Base-by-base conservation (phyloP, 1,140 invertebrate species). In the Hyphantria cunea region DNA sequence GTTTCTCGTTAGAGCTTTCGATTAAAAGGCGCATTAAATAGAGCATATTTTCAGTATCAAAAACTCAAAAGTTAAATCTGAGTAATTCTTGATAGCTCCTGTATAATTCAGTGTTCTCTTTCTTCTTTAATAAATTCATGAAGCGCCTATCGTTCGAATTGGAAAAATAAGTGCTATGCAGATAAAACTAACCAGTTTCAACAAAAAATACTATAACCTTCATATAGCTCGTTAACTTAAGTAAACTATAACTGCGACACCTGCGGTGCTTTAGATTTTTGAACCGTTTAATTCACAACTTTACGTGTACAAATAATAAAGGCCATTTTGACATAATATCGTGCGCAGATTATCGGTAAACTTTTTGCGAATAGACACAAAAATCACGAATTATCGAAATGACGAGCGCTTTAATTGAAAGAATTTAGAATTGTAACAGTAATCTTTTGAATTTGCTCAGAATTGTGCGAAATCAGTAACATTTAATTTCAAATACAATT, bases 361-460 rank as follows among this genome's bases (percentile, higher is more conserved):
- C 8, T 37, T 37, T 63, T 70, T 55, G 65, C 56, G 66, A 72
- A 70, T 68, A 47, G 64, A 70, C 62, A 59, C 66, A 42, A 64
- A 68, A 73, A 78, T 84, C 78, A 79, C 80, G 82, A 81, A 71
- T 74, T 82, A 80, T 81, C 76, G 72, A 81, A 80, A 80, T 81
- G 64, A 72, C 66, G 61, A 54, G 60, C 70, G 63, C 64, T 69
- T 76, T 68, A 68, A 72, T 72, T 74, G 58, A 67, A 48, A 64
- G 58, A 78, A 64, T 81, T 75, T 59, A 47, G 78, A 74, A 70
- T 58, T 65, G 51, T 82, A 84, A 82, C 78, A 79, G 80, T 81
- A 79, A 33, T 33, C 48, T 13, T 32, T 34, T 50, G 14, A 48
- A 48, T 5, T 15, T 8, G 2, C 17, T 25, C 17, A 25, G 17